Base-by-base conservation (phyloP, 2,113 vertebrate species). In the Tyrannus savana region DNA sequence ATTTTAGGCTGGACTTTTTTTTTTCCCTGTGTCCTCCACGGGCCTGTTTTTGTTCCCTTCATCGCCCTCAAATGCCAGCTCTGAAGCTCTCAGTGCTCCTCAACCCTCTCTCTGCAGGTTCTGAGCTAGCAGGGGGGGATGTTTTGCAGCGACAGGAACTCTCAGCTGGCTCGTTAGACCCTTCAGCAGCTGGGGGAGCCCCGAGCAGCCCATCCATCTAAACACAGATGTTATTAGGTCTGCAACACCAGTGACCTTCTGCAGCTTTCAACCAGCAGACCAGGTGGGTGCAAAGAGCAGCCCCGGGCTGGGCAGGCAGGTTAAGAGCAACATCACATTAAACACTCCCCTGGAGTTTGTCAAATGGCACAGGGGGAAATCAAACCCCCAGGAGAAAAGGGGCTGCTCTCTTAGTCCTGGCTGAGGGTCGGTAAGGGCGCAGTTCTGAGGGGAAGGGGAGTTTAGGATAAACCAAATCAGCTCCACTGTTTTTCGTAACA, bases 181-280 rank as follows among this genome's bases (percentile, higher is more conserved):
- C 90, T 96, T 93, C 90, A 93, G 95, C 96, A 96, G 94, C 93
- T 97, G 95, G 95, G 95, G 90, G 88, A 93, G 72, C 88, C 83
- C 68, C 14, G 19, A 69, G 33, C 80, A 50, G 77, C 6, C 31
- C 84, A 62, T 92, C 96, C 94, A 86, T 84, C 93, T 88, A 53
- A 92, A 95, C 31, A 28, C 80, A 95, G 89, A 75, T 37, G 1
- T 91, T 87, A 67, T 84, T 94, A 93, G 67, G 67, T 91, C 63
- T 37, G 78, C 89, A 79, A 83, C 19, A 33, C 30, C 67, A 60
- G 25, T 18, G 35, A 79, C 71, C 76, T 95, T 81, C 64, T 5
- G 71, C 46, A 81, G 84, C 8, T 84, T 90, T 96, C 92, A 75
- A 93, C 87, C 95, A 97, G 91, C 84, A 35, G 28, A n/a, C 67